Evolutionary conservation across 2,113 vertebrate species (phyloP).

Genomic region (Argyrosomus japonicus): DNA sequence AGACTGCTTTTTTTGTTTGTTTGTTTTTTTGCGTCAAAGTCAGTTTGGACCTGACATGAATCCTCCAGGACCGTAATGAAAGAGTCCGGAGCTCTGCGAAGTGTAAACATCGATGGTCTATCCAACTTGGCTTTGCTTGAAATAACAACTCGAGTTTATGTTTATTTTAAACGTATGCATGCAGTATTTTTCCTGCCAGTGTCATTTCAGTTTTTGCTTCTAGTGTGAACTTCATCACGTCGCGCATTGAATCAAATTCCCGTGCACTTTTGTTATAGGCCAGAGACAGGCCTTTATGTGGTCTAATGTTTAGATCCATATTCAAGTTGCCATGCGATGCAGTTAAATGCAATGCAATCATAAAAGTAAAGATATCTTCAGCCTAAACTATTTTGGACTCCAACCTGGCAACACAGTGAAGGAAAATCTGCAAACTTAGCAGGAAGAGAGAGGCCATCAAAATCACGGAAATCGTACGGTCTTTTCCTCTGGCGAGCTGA

Average conservation of each 20-base stretch:
- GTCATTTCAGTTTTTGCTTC: background rate
- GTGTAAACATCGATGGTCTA: conserved; percentile 22
- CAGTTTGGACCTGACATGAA: conserved; percentile 12
- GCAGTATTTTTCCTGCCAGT: background rate
- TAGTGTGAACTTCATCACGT: background rate
- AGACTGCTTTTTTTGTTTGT: background rate
- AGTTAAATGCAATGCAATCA: background rate
- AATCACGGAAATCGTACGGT: conserved; percentile 75
- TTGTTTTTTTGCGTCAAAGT: conserved; percentile 12
- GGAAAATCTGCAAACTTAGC: conserved; percentile 78
- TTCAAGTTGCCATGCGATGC: background rate
- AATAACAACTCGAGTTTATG: background rate
- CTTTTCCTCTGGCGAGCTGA: conserved; percentile 46
- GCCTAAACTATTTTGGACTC: background rate
- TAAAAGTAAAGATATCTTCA: conserved; percentile 5
- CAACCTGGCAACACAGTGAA: conserved; percentile 53
- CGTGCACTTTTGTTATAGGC: background rate
- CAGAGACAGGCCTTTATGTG: conserved; percentile 15
- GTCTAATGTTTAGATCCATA: background rate
- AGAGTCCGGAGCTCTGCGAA: conserved; percentile 15
- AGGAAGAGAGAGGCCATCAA: conserved; percentile 74
- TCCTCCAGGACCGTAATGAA: background rate
- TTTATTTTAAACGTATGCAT: background rate
- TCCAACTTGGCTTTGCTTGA: background rate
- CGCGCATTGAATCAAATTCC: conserved; percentile 26